These are phyloP conservation scores for Microdon myrmicae DNA, from an alignment of 2,888 invertebrate species.

Conservation along the genomic window DNA sequence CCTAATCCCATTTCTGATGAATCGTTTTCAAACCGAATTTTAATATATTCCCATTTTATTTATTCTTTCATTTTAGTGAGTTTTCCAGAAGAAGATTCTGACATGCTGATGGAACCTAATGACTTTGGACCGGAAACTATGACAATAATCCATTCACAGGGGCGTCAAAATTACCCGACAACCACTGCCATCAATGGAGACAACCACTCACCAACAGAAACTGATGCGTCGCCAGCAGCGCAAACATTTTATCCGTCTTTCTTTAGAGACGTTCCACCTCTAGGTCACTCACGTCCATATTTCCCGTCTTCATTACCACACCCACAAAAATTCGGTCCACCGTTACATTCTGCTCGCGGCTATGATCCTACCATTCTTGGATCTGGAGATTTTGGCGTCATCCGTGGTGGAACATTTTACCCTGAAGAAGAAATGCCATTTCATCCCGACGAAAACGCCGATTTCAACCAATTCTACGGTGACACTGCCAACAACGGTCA, in stretches of 20 bases:
- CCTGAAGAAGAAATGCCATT: constrained; percentile 76
- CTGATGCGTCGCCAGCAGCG: constrained; percentile 67
- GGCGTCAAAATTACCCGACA: constrained; percentile 61
- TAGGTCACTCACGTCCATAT: constrained; percentile 73
- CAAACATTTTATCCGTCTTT: constrained; percentile 85
- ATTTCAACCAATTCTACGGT: constrained; percentile 69
- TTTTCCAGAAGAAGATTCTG: constrained; percentile 65
- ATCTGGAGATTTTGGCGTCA: constrained; percentile 88
- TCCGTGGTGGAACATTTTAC: constrained; percentile 87
- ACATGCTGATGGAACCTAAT: constrained; percentile 67
- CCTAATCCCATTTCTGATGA: too few species aligned
- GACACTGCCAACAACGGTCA: constrained; percentile 76
- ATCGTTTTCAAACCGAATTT: too few species aligned
- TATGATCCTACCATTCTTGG: constrained; percentile 75
- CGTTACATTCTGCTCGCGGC: constrained; percentile 68
- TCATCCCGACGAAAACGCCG: constrained; percentile 69
- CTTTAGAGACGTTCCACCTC: constrained; percentile 71
- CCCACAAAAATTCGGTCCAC: constrained; percentile 68
- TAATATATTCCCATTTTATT: too few species aligned
- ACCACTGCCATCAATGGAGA: constrained; percentile 45
- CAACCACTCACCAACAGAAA: constrained; percentile 58
- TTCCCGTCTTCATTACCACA: constrained; percentile 68
- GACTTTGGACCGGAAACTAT: constrained; percentile 61
- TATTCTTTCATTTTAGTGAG: constrained; percentile 56
- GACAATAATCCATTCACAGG: constrained; percentile 61